Evolutionary conservation across 2,113 vertebrate species (phyloP), one percentile per base, ranked within the genome.

Genomic region (Gadus macrocephalus): DNA sequence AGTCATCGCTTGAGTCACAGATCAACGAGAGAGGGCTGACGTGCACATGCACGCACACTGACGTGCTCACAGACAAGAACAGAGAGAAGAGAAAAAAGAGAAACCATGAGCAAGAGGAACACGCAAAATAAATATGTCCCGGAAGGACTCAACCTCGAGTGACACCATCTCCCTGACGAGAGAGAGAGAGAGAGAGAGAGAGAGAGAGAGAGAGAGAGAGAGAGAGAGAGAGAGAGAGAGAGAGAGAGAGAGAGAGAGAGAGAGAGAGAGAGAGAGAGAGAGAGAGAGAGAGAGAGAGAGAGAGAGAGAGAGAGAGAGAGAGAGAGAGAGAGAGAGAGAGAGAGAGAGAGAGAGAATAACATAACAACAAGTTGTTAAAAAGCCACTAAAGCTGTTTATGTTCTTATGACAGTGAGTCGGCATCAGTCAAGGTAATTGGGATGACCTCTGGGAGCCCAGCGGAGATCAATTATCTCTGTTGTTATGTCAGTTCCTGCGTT

Each of bases 401-500:
- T 14, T 49, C 42, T 14, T 9, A 49, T 35, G 31, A 35, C 31
- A 35, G 31, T 35, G 31, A 49, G 42, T 49, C 9, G 6, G 42
- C 42, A 49, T 49, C 42, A 49, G 42, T 49, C 42, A 49, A 49
- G 42, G 42, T 86, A 86, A 87, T 87, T 87, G 79, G 76, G 16
- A 63, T 75, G 79, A 87, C 79, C 77, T 84, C 79, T 75, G 56
- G 67, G 65, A 83, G 73, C 62, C 71, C 15, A 67, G 19, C 64
- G 17, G 31, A 12, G 74, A 81, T 79, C 73, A 79, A 82, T 85
- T 82, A 77, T 67, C 25, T 60, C 65, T 72, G 81, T 76, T 81
- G 87, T 79, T 81, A 59, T 78, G 79, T 81, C 71, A 65, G 78
- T 75, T 31, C 31, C 0, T 20, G 68, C 78, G 77, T 85, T 35